Percentiles rank a stretch among this genome's conserved stretches.
These are phyloP conservation scores for Ameiurus melas DNA, from an alignment of 2,113 vertebrate genomes.

Conservation along the genomic window DNA sequence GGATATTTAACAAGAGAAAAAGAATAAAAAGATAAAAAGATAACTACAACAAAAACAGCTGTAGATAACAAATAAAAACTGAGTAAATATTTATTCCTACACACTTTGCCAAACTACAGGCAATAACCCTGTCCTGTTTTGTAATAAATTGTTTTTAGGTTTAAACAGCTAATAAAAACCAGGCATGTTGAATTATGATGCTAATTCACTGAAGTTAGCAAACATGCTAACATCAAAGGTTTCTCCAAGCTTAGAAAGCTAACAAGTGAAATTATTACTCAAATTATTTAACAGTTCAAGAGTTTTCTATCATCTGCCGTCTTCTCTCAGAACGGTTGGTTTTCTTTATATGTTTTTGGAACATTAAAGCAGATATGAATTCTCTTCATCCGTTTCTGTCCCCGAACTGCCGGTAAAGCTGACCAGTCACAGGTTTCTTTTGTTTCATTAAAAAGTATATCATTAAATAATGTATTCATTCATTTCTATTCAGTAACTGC, in stretches of 20 bases:
- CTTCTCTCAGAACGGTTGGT: neutral
- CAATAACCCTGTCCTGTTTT: too few relatives aligned
- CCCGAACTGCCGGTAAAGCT: neutral
- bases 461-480: too few relatives aligned
- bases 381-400: conserved; percentile 37
- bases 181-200: neutral
- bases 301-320: too few relatives aligned
- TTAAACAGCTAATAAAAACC: neutral
- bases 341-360: neutral
- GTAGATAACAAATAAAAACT: too few relatives aligned
- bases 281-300: too few relatives aligned
- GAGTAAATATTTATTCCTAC: neutral
- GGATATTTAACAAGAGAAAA: neutral
- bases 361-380: conserved; percentile 17
- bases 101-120: neutral
- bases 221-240: neutral
- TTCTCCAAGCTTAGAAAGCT: neutral
- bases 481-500: too few relatives aligned
- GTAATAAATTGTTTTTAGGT: neutral
- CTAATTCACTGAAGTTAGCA: neutral
- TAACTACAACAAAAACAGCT: neutral
- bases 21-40: neutral
- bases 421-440: too few relatives aligned
- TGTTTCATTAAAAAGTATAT: too few relatives aligned
- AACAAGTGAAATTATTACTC: too few relatives aligned